These are phyloP conservation scores for Melanophora roralis DNA, from an alignment of 2,888 invertebrate genomes.

Conservation along the genomic window DNA sequence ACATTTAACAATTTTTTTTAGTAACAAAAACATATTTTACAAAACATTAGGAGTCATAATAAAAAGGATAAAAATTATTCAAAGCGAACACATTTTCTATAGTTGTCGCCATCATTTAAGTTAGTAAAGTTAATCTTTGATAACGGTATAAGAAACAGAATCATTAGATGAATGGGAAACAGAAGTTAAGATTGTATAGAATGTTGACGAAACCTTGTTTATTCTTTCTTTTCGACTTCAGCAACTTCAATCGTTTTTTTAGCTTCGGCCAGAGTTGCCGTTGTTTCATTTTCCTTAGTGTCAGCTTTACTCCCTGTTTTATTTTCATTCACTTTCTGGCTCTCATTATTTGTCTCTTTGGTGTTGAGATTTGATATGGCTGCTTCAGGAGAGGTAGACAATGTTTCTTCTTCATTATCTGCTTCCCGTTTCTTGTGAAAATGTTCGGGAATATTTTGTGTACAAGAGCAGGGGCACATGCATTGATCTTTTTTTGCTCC, in stretches of 20 bases:
- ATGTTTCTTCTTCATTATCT: neutral
- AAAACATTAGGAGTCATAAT: slow-evolving; percentile 1
- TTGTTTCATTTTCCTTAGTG: slow-evolving; percentile 34
- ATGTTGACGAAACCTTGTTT: slow-evolving; percentile 2
- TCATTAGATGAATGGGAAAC: slow-evolving; percentile 29
- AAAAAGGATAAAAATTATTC: slow-evolving; percentile 13
- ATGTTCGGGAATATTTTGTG: slow-evolving; percentile 71
- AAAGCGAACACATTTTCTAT: slow-evolving; percentile 39
- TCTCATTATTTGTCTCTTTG: slow-evolving; percentile 42
- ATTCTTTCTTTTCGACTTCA: slow-evolving; percentile 11
- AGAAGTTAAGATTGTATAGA: neutral
- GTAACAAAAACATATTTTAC: slow-evolving; percentile 41
- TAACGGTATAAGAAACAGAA: slow-evolving; percentile 40
- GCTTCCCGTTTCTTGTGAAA: slow-evolving; percentile 69
- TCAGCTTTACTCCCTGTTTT: slow-evolving; percentile 30
- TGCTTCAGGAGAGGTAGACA: slow-evolving; percentile 36
- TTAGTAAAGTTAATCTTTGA: slow-evolving; percentile 53
- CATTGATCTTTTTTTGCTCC: slow-evolving; percentile 72
- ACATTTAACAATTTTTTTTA: slow-evolving; percentile 53
- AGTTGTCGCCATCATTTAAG: slow-evolving; percentile 39
- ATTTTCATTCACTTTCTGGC: slow-evolving; percentile 35
- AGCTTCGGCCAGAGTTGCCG: neutral
- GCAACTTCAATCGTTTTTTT: neutral
- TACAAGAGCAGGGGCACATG: slow-evolving; percentile 76
- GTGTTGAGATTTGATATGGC: slow-evolving; percentile 24